phyloP scores from a whole-genome alignment of 2,888 invertebrate species.

The Mesorhabditis belari region DNA sequence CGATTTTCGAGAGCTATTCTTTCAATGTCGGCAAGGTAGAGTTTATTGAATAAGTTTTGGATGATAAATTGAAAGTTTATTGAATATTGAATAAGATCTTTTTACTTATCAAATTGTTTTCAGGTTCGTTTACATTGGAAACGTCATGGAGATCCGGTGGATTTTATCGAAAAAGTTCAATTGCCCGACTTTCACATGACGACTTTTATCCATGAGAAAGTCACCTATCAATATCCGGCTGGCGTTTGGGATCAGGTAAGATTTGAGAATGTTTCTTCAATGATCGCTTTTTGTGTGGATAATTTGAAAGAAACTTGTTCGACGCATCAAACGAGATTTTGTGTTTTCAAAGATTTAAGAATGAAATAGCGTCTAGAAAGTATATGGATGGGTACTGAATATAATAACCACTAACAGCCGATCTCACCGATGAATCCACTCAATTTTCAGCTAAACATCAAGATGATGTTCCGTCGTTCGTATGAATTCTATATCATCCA shows the following conservation, averaged over 20 bases:
- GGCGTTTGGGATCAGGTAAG: slow-evolving; percentile 52
- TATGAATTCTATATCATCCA: slow-evolving; percentile 52
- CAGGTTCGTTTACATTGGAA: slow-evolving; percentile 49
- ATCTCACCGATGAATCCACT: background rate
- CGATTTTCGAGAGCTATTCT: slow-evolving; percentile 50
- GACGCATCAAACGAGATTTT: background rate
- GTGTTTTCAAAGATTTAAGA: background rate
- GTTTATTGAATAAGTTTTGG: background rate
- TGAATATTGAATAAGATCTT: background rate
- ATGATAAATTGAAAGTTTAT: too few relatives aligned
- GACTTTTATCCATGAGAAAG: slow-evolving; percentile 38
- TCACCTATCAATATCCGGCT: slow-evolving; percentile 51
- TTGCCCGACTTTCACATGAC: slow-evolving; percentile 44
- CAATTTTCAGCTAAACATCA: slow-evolving; percentile 45
- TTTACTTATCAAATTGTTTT: slow-evolving; percentile 1
- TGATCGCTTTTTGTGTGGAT: too few relatives aligned
- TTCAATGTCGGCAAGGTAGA: slow-evolving; percentile 50
- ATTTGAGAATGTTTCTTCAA: too few relatives aligned
- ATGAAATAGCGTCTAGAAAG: background rate
- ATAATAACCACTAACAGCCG: background rate
- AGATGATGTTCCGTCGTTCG: slow-evolving; percentile 45
- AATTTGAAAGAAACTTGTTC: background rate
- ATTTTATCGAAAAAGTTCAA: slow-evolving; percentile 45
- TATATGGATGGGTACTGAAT: background rate
- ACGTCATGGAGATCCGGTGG: slow-evolving; percentile 41